A percentile compares a stretch with the other conserved stretches of the same genome.
Evolutionary conservation across 2,888 invertebrate genomes (phyloP).

Genomic region (Parochlus steinenii): DNA sequence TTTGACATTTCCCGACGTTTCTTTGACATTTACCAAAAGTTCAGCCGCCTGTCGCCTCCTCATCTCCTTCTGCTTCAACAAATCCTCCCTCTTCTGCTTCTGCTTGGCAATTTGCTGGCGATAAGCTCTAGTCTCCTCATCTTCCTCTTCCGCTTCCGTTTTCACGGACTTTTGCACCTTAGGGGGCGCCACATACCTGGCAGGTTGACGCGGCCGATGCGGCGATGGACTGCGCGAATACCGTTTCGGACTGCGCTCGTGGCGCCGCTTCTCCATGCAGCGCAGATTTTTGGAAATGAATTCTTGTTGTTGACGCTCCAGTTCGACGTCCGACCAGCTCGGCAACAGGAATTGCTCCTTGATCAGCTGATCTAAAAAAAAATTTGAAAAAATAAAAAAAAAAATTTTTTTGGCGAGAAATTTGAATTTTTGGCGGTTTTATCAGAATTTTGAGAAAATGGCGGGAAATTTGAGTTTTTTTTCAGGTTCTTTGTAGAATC

Average conservation of each 20-base stretch:
- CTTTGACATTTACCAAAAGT: slow-evolving; percentile 24
- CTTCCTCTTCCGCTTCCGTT: slow-evolving; percentile 27
- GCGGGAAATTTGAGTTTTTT: too few species aligned
- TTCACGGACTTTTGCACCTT: slow-evolving; percentile 1
- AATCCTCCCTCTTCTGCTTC: slow-evolving; percentile 30
- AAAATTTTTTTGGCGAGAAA: too few species aligned
- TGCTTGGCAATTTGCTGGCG: slow-evolving; percentile 33
- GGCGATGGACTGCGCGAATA: slow-evolving; percentile 22
- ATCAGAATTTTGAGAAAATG: too few species aligned
- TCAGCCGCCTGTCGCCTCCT: slow-evolving; percentile 30
- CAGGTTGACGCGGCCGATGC: slow-evolving; percentile 14
- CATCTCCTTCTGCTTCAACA: slow-evolving; percentile 32
- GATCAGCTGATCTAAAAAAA: slow-evolving; percentile 23
- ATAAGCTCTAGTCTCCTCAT: slow-evolving; percentile 33
- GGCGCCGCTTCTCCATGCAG: slow-evolving; percentile 29
- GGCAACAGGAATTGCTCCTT: slow-evolving; percentile 29
- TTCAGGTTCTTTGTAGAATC: background rate
- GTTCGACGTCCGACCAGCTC: slow-evolving; percentile 24
- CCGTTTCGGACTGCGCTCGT: slow-evolving; percentile 28
- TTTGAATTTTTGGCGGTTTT: too few species aligned
- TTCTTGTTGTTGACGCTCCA: slow-evolving; percentile 29
- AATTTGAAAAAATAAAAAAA: background rate
- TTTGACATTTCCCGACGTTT: too few species aligned
- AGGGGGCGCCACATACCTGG: slow-evolving; percentile 13
- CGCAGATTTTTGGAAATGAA: slow-evolving; percentile 30